Conservation (phyloP, 2,888 invertebrate species). For the Coelinius sp. region DNA sequence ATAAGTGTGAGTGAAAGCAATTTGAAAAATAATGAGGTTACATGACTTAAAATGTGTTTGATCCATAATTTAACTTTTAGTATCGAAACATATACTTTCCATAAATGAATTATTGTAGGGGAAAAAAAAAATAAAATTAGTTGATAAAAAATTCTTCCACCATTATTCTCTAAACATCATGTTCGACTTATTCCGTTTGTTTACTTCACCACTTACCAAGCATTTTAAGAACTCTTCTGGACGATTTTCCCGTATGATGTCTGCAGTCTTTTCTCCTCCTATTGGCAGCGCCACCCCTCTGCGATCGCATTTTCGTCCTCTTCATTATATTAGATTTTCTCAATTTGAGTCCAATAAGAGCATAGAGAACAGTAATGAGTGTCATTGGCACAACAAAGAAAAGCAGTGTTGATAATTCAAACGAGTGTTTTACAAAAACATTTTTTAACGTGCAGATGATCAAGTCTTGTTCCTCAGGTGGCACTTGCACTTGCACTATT, state of each 20-base stretch:
- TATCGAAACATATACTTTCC: no score
- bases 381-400: conserved; percentile 78
- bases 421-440: conserved; percentile 72
- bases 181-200: no score
- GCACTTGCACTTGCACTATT: conserved; percentile 63
- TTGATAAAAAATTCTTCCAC: no score
- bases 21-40: no score
- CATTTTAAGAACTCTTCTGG: conserved; percentile 82
- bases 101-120: no score
- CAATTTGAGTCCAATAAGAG: conserved; percentile 71
- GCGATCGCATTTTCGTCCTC: conserved; percentile 52
- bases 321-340: conserved; percentile 73
- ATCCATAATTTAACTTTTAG: no score
- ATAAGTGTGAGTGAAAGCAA: no score
- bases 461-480: conserved; percentile 71
- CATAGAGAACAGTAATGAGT: conserved; percentile 75
- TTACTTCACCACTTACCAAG: conserved; percentile 77
- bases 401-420: conserved; percentile 75
- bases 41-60: no score
- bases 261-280: conserved; percentile 44
- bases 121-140: no score
- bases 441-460: conserved; percentile 71
- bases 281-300: conserved; percentile 23
- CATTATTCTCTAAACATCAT: no score
- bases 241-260: conserved; percentile 73